phyloP scores from a whole-genome alignment of 2,888 invertebrate species.

The Megamerina dolium region DNA sequence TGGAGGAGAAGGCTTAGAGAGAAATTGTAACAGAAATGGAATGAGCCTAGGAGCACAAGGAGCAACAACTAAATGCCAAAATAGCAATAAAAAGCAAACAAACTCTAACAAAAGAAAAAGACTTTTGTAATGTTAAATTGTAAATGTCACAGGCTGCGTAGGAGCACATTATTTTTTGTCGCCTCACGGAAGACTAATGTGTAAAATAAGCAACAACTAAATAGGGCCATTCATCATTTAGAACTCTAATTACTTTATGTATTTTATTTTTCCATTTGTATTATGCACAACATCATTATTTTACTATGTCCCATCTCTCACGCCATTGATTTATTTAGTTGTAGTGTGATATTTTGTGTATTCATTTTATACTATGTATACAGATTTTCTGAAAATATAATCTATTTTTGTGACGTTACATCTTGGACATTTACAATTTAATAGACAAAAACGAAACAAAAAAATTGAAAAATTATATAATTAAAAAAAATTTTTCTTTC shows the following conservation, averaged over 20 bases:
- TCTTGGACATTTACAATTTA: background rate
- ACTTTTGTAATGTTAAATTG: conserved; percentile 1
- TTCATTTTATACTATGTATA: no score
- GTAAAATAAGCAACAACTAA: no score
- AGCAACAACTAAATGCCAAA: conserved; percentile 1
- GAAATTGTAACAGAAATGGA: background rate
- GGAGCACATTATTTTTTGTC: background rate
- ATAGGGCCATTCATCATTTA: no score
- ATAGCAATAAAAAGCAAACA: background rate
- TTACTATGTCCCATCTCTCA: no score
- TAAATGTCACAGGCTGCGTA: background rate
- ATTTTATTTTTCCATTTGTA: no score
- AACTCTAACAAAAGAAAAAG: background rate
- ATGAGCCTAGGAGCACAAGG: conserved; percentile 1
- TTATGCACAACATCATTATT: no score
- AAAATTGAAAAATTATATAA: background rate
- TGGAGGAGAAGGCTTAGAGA: background rate
- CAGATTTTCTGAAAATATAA: no score
- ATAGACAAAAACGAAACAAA: background rate
- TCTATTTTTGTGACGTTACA: no score
- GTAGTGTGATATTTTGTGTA: no score
- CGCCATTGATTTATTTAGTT: no score
- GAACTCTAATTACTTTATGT: no score
- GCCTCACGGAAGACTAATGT: background rate
- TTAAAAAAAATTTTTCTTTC: background rate